Percentiles rank a stretch among this genome's conserved stretches.
Evolutionary conservation across 2,113 vertebrate species (phyloP).

Genomic region (Petaurus breviceps): DNA sequence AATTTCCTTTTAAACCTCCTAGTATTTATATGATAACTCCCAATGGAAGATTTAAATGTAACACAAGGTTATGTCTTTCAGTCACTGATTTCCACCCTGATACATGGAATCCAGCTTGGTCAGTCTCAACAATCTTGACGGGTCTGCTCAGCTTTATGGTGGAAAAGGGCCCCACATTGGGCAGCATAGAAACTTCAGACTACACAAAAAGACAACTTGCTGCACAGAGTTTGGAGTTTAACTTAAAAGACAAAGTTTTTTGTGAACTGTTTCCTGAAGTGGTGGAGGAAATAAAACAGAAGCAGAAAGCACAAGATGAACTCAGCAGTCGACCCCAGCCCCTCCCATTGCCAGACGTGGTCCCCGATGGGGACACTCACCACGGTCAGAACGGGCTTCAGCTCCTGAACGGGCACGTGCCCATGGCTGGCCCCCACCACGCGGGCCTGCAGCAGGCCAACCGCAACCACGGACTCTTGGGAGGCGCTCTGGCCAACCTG

Average conservation of each 20-base stretch:
- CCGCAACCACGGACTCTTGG: slow-evolving; percentile 94
- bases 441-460: slow-evolving; percentile 93
- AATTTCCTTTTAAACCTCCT: slow-evolving; percentile 98
- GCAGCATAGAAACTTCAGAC: slow-evolving; percentile 97
- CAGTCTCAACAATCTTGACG: slow-evolving; percentile 97
- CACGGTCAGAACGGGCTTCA: slow-evolving; percentile 89
- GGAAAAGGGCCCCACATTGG: slow-evolving; percentile 97
- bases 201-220: slow-evolving; percentile 98
- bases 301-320: slow-evolving; percentile 94
- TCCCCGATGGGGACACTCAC: slow-evolving; percentile 93
- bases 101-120: slow-evolving; percentile 99
- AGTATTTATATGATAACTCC: slow-evolving; percentile 98
- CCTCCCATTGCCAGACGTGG: slow-evolving; percentile 95
- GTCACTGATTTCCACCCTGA: slow-evolving; percentile 99
- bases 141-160: slow-evolving; percentile 99
- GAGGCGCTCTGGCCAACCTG: too few species aligned
- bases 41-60: slow-evolving; percentile 98
- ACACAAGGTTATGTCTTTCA: slow-evolving; percentile 98
- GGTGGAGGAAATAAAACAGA: slow-evolving; percentile 97
- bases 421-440: slow-evolving; percentile 84
- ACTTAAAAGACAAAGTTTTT: slow-evolving; percentile 98
- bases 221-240: slow-evolving; percentile 95
- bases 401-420: slow-evolving; percentile 88
- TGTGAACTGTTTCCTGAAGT: slow-evolving; percentile 97
- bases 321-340: slow-evolving; percentile 88